Base-by-base conservation (phyloP, 1,140 invertebrate species). In the Homarus americanus region DNA sequence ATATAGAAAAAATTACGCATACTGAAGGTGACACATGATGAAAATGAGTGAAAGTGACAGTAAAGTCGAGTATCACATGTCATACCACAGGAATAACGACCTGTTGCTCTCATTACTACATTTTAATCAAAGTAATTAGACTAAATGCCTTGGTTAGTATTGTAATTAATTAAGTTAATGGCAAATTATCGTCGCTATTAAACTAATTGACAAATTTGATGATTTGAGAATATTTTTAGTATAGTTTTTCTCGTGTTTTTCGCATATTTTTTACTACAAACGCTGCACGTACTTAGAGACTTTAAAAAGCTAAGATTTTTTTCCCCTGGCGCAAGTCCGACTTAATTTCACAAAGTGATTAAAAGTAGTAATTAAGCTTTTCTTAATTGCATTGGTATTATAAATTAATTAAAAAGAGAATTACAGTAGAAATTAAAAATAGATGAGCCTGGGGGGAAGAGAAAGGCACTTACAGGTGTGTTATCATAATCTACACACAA, bases 151-250 rank as follows among this genome's bases (percentile, higher is more conserved):
- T 86, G 83, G 83, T 86, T 73, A 76, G 72, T 76, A 73, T 76
- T 73, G 72, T 86, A 73, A 86, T 73, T 85, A 85, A 85, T 85
- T 86, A 86, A 28, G 41, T 86, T 86, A 86, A 86, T 86, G 69
- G 44, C 72, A 86, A 86, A 86, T 86, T 76, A 86, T 34, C 72
- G 83, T 73, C 24, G 44, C 40, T 86, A 86, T 86, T 76, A 75
- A 76, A 86, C 83, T 41, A 73, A 69, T 75, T 86, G 83, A 86
- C 83, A 72, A 75, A 76, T 86, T 86, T 49, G 44, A 86, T 86
- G 83, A 86, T 28, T 41, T 53, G 53, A 58, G 53, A 58, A 58
- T 20, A 15, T 7, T 15, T 20, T n/a, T n/a, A n/a, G n/a, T n/a
- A n/a, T n/a, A n/a, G n/a, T n/a, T n/a, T n/a, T n/a, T n/a, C n/a